Base-by-base conservation (phyloP, 2,113 vertebrate genomes). In the Lonchura striata region DNA sequence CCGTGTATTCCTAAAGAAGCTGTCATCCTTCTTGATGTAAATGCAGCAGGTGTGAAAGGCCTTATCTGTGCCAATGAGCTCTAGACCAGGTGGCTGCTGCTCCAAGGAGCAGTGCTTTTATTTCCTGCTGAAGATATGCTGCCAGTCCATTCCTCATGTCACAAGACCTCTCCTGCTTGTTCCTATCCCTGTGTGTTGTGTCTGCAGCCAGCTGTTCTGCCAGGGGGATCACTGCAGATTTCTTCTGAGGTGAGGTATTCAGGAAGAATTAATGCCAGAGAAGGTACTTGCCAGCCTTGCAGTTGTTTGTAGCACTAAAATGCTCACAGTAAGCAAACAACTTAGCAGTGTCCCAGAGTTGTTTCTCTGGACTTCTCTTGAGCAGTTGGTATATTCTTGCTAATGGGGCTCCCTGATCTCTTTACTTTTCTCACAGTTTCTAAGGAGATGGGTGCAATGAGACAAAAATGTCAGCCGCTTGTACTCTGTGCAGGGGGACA, bases 371-470 rank as follows among this genome's bases (percentile, higher is more conserved):
- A 31, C 31, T n/a, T 47, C 52, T 68, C 66, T 15, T 5, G 42
- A 64, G 68, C 37, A 31, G 22, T 15, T 64, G 41, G 6, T 0
- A 8, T 8, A 16, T 5, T 3, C 13, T 46, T 44, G 13, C 16
- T 30, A 31, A 54, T 42, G n/a, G 23, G 15, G 41, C 13, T 71
- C 65, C 74, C 64, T 5, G 0, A 28, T 52, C 63, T 83, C 91
- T 94, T 92, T 82, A 72, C 66, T 92, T 95, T 83, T 88, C 91
- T 86, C 64, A 65, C 63, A 28, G 60, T 78, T 94, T 86, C 76
- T 92, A 86, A 57, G 80, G 47, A 44, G 1, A 69, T 31, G 2
- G 1, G 9, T 33, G 42, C 22, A 8, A 24, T 1, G 22, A 46
- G 50, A 47, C 10, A 2, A 56, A 18, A 82, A 61, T 10, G 7